Conservation (phyloP, 2,888 invertebrate species). For the Quadroppia sp. region DNA sequence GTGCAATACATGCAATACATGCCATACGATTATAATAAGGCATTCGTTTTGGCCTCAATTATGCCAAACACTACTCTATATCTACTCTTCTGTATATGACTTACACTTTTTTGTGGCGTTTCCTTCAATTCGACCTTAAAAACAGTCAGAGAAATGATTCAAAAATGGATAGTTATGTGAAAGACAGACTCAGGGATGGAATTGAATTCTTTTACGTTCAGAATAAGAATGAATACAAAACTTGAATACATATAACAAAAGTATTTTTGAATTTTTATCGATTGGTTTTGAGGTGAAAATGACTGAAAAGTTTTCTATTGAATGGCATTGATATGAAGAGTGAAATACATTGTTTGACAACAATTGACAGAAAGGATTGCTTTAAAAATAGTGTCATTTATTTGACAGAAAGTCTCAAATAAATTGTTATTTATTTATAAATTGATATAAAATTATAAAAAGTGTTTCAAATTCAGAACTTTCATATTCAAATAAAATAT, state of each 20-base stretch:
- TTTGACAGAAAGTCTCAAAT: background rate
- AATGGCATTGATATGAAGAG: no score
- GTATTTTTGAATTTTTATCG: background rate
- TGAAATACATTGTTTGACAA: no score
- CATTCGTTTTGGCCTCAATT: background rate
- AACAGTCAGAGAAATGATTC: background rate
- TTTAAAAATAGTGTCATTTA: background rate
- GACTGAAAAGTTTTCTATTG: background rate
- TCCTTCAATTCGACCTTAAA: background rate
- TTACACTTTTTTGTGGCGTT: background rate
- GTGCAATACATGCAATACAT: conserved; percentile 19
- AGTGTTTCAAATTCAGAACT: no score
- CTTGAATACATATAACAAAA: background rate
- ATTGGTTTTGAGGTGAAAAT: background rate
- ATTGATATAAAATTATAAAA: no score
- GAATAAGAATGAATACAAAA: background rate
- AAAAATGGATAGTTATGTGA: background rate
- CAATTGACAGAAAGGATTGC: no score
- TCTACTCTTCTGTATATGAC: background rate
- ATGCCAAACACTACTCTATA: background rate
- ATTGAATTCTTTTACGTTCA: no score
- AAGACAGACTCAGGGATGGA: background rate
- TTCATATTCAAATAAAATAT: no score
- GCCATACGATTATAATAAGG: conserved; percentile 4
- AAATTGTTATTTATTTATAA: no score